phyloP scores from a whole-genome alignment of 2,113 vertebrate genomes.

The Piprites chloris region DNA sequence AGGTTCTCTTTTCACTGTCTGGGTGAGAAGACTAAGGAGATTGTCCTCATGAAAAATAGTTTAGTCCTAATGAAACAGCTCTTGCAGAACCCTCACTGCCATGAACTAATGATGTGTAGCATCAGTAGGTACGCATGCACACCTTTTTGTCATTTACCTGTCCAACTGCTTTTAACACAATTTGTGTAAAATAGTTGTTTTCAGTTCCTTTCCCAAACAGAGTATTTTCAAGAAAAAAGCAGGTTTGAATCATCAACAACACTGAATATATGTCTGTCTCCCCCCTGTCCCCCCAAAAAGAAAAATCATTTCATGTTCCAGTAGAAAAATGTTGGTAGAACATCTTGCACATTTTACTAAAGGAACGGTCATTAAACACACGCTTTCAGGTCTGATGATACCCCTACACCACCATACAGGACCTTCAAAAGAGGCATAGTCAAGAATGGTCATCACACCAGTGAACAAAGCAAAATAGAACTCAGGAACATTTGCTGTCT shows the following conservation, averaged over 20 bases:
- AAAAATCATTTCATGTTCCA: neutral
- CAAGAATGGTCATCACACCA: neutral
- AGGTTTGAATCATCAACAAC: neutral
- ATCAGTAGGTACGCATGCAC: rapidly evolving
- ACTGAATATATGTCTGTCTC: neutral
- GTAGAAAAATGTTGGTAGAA: neutral
- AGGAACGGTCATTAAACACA: neutral
- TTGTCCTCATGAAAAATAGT: neutral
- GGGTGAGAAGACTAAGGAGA: neutral
- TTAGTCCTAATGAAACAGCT: neutral
- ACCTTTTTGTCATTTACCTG: neutral
- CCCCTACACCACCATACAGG: neutral
- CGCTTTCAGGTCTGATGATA: neutral
- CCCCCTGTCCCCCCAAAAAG: rapidly evolving
- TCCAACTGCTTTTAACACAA: neutral
- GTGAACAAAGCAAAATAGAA: neutral
- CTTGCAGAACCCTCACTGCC: neutral
- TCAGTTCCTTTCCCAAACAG: neutral
- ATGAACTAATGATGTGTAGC: neutral
- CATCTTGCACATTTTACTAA: neutral
- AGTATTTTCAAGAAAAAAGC: neutral
- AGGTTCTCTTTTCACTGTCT: neutral
- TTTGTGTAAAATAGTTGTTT: neutral
- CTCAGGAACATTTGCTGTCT: neutral
- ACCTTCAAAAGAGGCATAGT: neutral